Evolutionary conservation across 2,113 vertebrate species (phyloP), one percentile per base, ranked within the genome.

Genomic region (Erinaceus europaeus): DNA sequence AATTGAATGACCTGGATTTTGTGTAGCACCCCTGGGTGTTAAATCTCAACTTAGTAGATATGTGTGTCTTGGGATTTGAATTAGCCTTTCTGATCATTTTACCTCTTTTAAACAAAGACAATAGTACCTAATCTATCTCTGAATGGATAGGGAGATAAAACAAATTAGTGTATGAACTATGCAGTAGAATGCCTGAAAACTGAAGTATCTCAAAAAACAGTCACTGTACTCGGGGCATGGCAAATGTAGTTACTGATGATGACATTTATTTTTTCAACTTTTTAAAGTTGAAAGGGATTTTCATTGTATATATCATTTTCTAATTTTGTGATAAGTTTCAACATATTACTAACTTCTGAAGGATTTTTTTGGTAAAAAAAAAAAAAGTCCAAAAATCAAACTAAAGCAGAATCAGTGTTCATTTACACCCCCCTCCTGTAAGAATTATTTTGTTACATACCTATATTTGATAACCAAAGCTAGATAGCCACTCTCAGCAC

Each of bases 291-390:
- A 12, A 69, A 53, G 73, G 36, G 12, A 13, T 55, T 85, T 90
- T 65, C 17, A 46, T 48, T 84, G n/a, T 81, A 12, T 2, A 32
- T 84, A 25, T 57, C 42, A 36, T 13, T 71, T 73, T 81, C 48
- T 88, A 78, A 36, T 75, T 59, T 86, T 75, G 52, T 83, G 42
- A n/a, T 65, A 69, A 59, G 84, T 74, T 85, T 91, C 29, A 64
- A 14, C 52, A 44, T 48, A 25, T 71, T 82, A 65, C 55, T 73
- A 94, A 78, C 67, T 69, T 86, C 13, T 80, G 15, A 61, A 42
- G 10, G 46, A 48, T 1, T 17, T 75, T 90, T 77, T 65, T 83
- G 6, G 25, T 57, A 57, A 27, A 10, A 50, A 48, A 12, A 72
- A 46, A 86, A 73, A 32, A 53, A 34, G 69, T 64, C 86, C 15